Evolutionary conservation across 2,797 vertebrate species (phyloP).

Genomic region (Tenualosa ilisha): DNA sequence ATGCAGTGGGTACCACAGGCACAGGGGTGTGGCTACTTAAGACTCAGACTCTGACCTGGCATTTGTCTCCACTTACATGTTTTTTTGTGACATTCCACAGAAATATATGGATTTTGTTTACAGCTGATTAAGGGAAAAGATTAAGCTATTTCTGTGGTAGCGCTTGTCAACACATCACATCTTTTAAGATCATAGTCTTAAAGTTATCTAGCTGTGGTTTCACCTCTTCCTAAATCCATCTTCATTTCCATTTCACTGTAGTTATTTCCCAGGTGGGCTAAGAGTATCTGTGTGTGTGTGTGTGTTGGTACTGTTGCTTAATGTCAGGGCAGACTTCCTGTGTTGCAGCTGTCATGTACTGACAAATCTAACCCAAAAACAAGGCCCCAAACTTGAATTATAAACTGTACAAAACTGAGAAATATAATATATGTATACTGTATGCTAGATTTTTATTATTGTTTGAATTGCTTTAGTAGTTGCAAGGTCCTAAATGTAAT

Average conservation of each 20-base stretch:
- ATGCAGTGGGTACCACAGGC: background rate
- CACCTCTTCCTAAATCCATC: background rate
- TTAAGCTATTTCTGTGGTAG: background rate
- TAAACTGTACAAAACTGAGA: background rate
- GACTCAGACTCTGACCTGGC: background rate
- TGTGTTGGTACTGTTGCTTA: background rate
- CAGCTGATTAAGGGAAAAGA: background rate
- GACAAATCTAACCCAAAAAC: background rate
- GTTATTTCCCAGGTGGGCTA: background rate
- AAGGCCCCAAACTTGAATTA: background rate
- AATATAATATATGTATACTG: background rate
- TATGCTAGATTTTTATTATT: background rate
- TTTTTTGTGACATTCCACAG: background rate
- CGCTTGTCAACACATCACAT: background rate
- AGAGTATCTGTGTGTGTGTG: background rate
- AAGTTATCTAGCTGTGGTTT: background rate
- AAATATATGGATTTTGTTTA: background rate
- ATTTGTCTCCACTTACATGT: background rate
- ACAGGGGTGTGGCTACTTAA: background rate
- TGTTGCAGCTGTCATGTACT: background rate
- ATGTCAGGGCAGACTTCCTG: background rate
- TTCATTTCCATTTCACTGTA: background rate
- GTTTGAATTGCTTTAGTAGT: background rate
- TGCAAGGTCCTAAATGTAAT: background rate
- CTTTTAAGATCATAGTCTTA: background rate